Conservation (phyloP, 2,888 invertebrate species). For the Diplazon laetatorius region DNA sequence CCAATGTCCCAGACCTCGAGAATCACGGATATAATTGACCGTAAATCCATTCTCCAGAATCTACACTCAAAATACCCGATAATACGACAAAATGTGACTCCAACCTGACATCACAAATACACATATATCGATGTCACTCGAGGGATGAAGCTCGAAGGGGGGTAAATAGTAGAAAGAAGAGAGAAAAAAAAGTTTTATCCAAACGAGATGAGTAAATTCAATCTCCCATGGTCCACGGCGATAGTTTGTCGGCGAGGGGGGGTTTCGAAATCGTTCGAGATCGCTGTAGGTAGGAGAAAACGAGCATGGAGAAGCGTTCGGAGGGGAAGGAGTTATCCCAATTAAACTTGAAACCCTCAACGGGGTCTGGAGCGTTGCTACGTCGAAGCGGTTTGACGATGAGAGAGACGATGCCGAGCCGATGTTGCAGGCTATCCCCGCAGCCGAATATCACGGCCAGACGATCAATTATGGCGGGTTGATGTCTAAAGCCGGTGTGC, state of each 20-base stretch:
- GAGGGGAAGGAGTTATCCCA: slow-evolving; percentile 51
- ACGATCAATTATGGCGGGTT: slow-evolving; percentile 46
- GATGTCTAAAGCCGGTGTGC: slow-evolving; percentile 27
- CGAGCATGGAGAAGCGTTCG: too few species aligned
- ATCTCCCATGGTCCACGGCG: background rate
- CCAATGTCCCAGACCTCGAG: slow-evolving; percentile 19
- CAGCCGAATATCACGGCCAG: background rate
- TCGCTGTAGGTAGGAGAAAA: too few species aligned
- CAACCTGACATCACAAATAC: background rate
- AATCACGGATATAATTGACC: too few species aligned
- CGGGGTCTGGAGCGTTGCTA: slow-evolving; percentile 9
- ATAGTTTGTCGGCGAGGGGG: background rate
- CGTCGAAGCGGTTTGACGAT: slow-evolving; percentile 21
- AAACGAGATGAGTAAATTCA: background rate
- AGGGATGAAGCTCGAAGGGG: too few species aligned
- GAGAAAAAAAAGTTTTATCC: background rate
- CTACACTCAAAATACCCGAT: background rate
- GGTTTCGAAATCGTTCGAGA: background rate
- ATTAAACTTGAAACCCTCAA: slow-evolving; percentile 52
- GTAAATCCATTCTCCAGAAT: background rate
- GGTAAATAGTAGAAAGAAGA: too few species aligned
- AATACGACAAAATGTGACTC: background rate
- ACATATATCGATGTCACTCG: slow-evolving; percentile 4
- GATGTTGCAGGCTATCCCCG: slow-evolving; percentile 5
- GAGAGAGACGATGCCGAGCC: slow-evolving; percentile 14